phyloP scores from a whole-genome alignment of 2,113 vertebrate genomes.

The Prochilodus magdalenae region DNA sequence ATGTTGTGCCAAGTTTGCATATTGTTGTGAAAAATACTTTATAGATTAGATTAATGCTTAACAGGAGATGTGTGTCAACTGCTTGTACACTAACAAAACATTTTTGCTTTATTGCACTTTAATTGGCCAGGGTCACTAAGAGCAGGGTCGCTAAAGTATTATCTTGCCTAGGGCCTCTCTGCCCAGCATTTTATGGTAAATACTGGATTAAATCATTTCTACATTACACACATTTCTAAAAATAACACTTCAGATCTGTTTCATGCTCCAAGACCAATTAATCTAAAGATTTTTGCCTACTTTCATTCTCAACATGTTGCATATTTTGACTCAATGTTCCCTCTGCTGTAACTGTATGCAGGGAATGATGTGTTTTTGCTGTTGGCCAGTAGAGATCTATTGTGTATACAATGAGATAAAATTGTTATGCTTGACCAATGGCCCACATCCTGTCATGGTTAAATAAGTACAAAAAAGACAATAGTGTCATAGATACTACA shows the following conservation, averaged over 20 bases:
- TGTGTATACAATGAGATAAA: slow-evolving; percentile 71
- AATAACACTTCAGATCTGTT: background rate
- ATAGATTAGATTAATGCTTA: no score
- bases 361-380: slow-evolving; percentile 70
- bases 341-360: slow-evolving; percentile 28
- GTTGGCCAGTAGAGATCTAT: slow-evolving; percentile 61
- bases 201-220: no score
- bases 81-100: no score
- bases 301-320: slow-evolving; percentile 24
- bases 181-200: no score
- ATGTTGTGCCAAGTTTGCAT: no score
- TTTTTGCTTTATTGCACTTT: no score
- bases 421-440: slow-evolving; percentile 70
- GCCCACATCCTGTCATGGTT: slow-evolving; percentile 68
- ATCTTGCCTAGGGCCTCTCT: no score
- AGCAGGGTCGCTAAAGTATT: no score
- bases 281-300: background rate
- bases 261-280: background rate
- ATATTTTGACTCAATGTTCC: slow-evolving; percentile 30
- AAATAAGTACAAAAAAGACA: slow-evolving; percentile 56
- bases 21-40: no score
- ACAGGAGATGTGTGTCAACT: no score
- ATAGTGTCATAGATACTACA: slow-evolving; percentile 49
- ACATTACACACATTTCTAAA: no score
- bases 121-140: no score